Conservation (phyloP, 2,888 invertebrate genomes). For the Steinernema hermaphroditum region DNA sequence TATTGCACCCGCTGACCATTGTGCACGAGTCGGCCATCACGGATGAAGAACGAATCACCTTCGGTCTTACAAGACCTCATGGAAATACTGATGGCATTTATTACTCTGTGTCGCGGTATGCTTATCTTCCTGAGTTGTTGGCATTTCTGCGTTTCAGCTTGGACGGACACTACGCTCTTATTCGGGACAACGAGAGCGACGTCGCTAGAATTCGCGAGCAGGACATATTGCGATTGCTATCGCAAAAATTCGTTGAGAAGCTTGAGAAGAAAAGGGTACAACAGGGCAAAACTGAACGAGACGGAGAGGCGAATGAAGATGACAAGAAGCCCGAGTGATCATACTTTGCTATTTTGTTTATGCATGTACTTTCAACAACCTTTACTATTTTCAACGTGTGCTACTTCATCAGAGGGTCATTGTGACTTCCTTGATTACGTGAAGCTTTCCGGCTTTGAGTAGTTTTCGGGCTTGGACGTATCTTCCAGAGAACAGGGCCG, state of each 20-base stretch:
- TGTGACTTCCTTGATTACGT: not conserved
- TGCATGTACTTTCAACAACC: not conserved
- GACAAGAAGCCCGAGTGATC: not conserved
- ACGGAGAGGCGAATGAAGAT: not conserved
- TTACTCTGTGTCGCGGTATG: not conserved
- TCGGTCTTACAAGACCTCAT: not conserved
- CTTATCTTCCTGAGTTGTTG: not conserved
- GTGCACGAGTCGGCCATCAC: not conserved
- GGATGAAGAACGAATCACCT: not conserved
- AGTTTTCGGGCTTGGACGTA: not conserved
- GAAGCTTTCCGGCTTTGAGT: not conserved
- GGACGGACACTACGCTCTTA: not conserved
- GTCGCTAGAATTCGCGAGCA: not conserved
- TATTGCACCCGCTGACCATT: not conserved
- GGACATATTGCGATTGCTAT: not conserved
- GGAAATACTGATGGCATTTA: not conserved
- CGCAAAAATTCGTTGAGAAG: not conserved
- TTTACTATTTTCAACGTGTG: not conserved
- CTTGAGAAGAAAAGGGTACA: not conserved
- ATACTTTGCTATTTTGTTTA: not conserved
- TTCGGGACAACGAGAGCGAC: not conserved
- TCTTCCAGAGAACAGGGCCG: slow-evolving; percentile 26
- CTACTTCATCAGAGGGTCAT: not conserved
- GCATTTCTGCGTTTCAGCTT: not conserved
- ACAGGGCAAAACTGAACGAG: not conserved